These are phyloP conservation scores for Eupithecia inturbata DNA, from an alignment of 2,888 invertebrate genomes.

Conservation along the genomic window DNA sequence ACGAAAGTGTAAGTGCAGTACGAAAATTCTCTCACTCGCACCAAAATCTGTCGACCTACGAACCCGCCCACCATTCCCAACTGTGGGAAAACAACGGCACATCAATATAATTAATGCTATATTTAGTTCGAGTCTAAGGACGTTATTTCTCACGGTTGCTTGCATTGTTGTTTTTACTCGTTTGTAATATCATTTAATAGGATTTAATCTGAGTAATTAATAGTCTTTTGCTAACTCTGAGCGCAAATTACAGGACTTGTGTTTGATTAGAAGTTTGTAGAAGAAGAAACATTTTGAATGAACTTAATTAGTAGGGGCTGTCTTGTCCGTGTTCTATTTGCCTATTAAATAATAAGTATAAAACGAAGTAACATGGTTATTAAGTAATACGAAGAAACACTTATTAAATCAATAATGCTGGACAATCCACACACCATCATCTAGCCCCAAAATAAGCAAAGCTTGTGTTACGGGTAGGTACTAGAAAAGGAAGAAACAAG, in stretches of 20 bases:
- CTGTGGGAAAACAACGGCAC: conserved; percentile 6
- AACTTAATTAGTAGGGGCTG: not conserved
- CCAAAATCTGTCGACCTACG: not conserved
- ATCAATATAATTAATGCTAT: conserved; percentile 22
- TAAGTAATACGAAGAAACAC: too few species aligned
- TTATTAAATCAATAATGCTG: too few species aligned
- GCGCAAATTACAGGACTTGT: conserved; percentile 12
- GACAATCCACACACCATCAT: too few species aligned
- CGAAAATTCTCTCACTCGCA: not conserved
- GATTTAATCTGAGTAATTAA: conserved; percentile 20
- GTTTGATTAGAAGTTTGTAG: conserved; percentile 1
- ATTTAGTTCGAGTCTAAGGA: conserved; percentile 28
- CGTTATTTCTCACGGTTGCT: conserved; percentile 27
- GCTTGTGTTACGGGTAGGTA: too few species aligned
- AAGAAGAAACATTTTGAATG: not conserved
- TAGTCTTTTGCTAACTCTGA: conserved; percentile 12
- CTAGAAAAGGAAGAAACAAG: too few species aligned
- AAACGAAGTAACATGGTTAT: too few species aligned
- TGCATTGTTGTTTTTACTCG: conserved; percentile 33
- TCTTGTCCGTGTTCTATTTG: not conserved
- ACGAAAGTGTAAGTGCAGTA: not conserved
- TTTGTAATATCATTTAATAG: conserved; percentile 30
- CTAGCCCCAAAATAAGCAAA: too few species aligned
- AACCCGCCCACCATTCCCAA: not conserved
- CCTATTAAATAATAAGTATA: not conserved